phyloP scores from a whole-genome alignment of 2,113 vertebrate genomes.

The Silurus glanis region DNA sequence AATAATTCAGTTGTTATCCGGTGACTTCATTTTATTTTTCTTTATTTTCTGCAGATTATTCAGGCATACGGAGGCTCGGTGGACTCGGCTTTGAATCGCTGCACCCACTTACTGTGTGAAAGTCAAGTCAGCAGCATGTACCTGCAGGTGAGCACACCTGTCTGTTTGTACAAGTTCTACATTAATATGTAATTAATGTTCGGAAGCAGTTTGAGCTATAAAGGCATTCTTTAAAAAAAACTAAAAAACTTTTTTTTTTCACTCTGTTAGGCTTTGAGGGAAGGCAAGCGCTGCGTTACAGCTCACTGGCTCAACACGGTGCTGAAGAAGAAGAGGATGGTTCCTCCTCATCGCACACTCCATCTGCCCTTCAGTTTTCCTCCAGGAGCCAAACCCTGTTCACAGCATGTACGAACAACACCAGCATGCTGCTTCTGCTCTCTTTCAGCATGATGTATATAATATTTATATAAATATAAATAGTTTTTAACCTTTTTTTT shows the following conservation, averaged over 20 bases:
- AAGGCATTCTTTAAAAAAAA: not conserved
- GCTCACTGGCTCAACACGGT: slow-evolving; percentile 93
- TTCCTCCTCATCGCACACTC: slow-evolving; percentile 87
- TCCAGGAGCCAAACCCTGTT: slow-evolving; percentile 91
- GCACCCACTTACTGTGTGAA: slow-evolving; percentile 96
- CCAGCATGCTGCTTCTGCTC: not conserved
- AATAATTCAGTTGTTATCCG: not conserved
- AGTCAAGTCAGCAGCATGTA: slow-evolving; percentile 95
- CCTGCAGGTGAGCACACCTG: slow-evolving; percentile 81
- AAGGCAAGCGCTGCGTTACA: slow-evolving; percentile 91
- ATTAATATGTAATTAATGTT: not conserved
- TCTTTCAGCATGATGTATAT: not conserved
- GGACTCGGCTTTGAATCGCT: slow-evolving; percentile 84
- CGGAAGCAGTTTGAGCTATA: not conserved
- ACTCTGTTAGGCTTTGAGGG: slow-evolving; percentile 64
- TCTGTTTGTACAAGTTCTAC: not conserved
- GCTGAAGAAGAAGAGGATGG: slow-evolving; percentile 89
- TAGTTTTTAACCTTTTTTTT: not conserved
- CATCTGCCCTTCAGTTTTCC: slow-evolving; percentile 96
- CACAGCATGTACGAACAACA: slow-evolving; percentile 84
- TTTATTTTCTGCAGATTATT: slow-evolving; percentile 78
- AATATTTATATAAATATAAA: not conserved
- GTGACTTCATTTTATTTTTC: not conserved
- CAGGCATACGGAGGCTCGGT: slow-evolving; percentile 89
- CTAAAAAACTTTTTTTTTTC: not conserved